Percentiles rank a stretch among this genome's conserved stretches.
phyloP scores from a whole-genome alignment of 1,140 invertebrate genomes.

The Cydia splendana region DNA sequence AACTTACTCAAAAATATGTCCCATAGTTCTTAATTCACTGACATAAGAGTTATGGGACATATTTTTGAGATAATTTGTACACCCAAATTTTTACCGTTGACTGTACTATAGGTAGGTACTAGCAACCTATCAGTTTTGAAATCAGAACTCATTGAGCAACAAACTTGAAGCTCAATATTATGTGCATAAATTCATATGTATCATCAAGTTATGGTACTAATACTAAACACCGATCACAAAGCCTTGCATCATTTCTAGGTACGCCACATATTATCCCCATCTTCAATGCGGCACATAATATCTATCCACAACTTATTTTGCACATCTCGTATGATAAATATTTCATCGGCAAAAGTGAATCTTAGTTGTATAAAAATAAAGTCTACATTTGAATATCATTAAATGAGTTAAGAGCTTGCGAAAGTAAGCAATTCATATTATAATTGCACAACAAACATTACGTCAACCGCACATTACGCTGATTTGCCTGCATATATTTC shows the following conservation, averaged over 20 bases:
- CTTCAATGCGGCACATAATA: constrained; percentile 34
- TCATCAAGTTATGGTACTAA: constrained; percentile 8
- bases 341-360: not conserved
- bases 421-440: constrained; percentile 8
- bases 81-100: too few species aligned
- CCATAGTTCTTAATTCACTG: too few species aligned
- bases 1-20: too few species aligned
- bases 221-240: constrained; percentile 23
- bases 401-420: not conserved
- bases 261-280: constrained; percentile 35
- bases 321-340: not conserved
- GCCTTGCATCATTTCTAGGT: constrained; percentile 24
- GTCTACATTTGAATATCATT: not conserved
- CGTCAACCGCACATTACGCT: constrained; percentile 45
- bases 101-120: not conserved
- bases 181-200: constrained; percentile 4
- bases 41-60: too few species aligned
- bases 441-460: constrained; percentile 48
- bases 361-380: not conserved
- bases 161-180: not conserved
- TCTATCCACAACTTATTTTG: not conserved
- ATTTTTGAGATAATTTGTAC: too few species aligned
- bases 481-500: constrained; percentile 48
- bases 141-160: constrained; percentile 1
- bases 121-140: not conserved